Evolutionary conservation across 2,888 invertebrate genomes (phyloP).

Genomic region (Oxyscelio sp.): DNA sequence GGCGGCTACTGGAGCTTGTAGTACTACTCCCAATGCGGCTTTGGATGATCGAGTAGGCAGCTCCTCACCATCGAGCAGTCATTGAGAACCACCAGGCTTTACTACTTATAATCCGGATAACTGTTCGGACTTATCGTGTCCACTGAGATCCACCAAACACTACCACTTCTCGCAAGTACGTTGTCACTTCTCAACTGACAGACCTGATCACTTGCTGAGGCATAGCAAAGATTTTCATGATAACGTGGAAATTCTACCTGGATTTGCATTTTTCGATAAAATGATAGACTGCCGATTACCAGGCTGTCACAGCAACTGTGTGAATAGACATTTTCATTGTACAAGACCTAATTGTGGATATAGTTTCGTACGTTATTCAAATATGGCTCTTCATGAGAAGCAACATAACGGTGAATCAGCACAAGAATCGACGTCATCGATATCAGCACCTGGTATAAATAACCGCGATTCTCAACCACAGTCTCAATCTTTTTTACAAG

Average conservation of each 20-base stretch:
- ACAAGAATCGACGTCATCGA: conserved; percentile 43
- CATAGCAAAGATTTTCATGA: conserved; percentile 96
- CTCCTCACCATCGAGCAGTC: conserved; percentile 86
- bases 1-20: conserved; percentile 66
- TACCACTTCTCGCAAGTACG: conserved; percentile 95
- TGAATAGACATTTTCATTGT: conserved; percentile 94
- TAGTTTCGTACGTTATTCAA: conserved; percentile 93
- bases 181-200: conserved; percentile 95
- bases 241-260: conserved; percentile 94
- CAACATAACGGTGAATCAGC: conserved; percentile 89
- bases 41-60: conserved; percentile 84
- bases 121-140: conserved; percentile 94
- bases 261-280: conserved; percentile 95
- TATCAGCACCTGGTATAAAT: conserved; percentile 67
- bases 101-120: conserved; percentile 85
- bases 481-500: conserved; percentile 76
- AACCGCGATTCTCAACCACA: conserved; percentile 78
- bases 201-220: conserved; percentile 93
- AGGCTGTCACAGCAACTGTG: conserved; percentile 92
- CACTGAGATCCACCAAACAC: conserved; percentile 92
- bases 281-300: conserved; percentile 92
- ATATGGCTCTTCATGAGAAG: conserved; percentile 92
- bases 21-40: conserved; percentile 29
- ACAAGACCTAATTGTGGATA: conserved; percentile 92
- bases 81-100: conserved; percentile 87